Conservation (phyloP, 2,888 invertebrate species). For the Netelia virgata region DNA sequence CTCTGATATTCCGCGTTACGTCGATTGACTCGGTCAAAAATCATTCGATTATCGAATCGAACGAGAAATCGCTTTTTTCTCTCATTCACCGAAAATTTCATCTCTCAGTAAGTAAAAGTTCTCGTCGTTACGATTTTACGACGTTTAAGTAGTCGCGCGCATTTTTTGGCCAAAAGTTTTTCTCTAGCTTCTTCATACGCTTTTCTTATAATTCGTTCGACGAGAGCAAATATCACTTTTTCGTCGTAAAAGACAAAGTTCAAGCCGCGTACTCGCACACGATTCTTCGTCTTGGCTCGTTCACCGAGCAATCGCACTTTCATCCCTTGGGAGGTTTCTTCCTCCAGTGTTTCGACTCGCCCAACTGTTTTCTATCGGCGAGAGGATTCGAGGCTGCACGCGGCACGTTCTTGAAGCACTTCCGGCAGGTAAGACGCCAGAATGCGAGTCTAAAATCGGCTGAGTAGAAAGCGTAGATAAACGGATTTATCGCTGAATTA, state of each 20-base stretch:
- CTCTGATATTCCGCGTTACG: neutral
- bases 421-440: slow-evolving; percentile 92
- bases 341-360: slow-evolving; percentile 49
- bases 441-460: slow-evolving; percentile 95
- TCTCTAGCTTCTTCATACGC: neutral
- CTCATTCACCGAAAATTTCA: neutral
- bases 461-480: slow-evolving; percentile 96
- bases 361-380: slow-evolving; percentile 44
- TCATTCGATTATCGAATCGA: neutral
- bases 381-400: slow-evolving; percentile 40
- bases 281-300: slow-evolving; percentile 25
- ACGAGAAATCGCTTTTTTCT: neutral
- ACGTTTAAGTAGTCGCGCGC: neutral
- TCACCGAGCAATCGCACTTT: slow-evolving; percentile 24
- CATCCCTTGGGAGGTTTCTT: slow-evolving; percentile 51
- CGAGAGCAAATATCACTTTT: slow-evolving; percentile 41
- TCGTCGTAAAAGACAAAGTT: neutral
- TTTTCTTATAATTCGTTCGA: neutral
- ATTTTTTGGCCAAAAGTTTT: neutral
- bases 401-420: slow-evolving; percentile 86
- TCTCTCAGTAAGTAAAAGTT: neutral
- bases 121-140: neutral
- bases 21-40: neutral
- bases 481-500: slow-evolving; percentile 95
- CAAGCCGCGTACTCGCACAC: slow-evolving; percentile 53